Percentiles rank a stretch among this genome's conserved stretches.
These are phyloP conservation scores for Drosophila gunungcola DNA, from an alignment of 1,140 invertebrate species.

Conservation along the genomic window DNA sequence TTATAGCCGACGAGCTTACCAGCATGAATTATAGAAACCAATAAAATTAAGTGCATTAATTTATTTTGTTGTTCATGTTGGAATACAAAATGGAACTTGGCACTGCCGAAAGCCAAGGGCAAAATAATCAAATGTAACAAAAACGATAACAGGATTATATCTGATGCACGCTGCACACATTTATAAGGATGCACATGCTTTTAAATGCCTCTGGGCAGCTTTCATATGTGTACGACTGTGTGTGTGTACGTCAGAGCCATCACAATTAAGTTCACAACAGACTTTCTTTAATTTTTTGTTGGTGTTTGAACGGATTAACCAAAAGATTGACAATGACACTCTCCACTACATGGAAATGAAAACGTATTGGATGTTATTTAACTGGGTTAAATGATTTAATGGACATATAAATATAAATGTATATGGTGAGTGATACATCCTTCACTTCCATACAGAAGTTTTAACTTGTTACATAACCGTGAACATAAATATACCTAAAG, in stretches of 20 bases:
- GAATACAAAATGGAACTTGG: constrained; percentile 29
- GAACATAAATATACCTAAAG: too few relatives aligned
- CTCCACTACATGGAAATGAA: not conserved
- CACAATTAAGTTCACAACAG: constrained; percentile 9
- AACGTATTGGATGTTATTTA: not conserved
- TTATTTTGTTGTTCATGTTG: constrained; percentile 43
- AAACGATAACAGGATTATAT: constrained; percentile 45
- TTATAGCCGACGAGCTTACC: constrained; percentile 43
- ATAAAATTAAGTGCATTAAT: constrained; percentile 79
- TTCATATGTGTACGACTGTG: constrained; percentile 6
- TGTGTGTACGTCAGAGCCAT: constrained; percentile 4
- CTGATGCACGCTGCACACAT: constrained; percentile 30
- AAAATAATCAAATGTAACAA: constrained; percentile 45
- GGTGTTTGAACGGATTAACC: constrained; percentile 18
- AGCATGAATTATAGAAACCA: constrained; percentile 70
- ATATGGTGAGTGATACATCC: too few relatives aligned
- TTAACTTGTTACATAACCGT: too few relatives aligned
- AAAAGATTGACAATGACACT: not conserved
- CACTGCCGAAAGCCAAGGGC: constrained; percentile 48
- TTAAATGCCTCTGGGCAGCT: constrained; percentile 33
- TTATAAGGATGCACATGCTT: constrained; percentile 18
- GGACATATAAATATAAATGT: too few relatives aligned
- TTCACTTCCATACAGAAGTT: too few relatives aligned
- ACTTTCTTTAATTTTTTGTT: constrained; percentile 29
- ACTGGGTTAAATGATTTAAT: too few relatives aligned